phyloP scores from a whole-genome alignment of 2,113 vertebrate genomes.

The Cricetomys ansorgei region DNA sequence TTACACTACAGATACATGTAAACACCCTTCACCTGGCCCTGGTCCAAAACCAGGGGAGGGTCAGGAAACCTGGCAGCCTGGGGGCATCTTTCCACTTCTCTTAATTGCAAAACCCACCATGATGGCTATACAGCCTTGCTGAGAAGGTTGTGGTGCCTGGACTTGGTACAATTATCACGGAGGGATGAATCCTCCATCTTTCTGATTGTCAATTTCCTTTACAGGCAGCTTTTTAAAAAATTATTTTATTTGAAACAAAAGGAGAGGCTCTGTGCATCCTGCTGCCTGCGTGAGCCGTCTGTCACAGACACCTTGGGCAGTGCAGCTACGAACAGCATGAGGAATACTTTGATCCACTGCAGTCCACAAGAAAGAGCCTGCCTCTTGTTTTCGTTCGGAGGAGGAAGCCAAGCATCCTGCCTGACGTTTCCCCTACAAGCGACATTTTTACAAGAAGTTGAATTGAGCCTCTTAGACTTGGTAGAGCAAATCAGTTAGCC shows the following conservation, averaged over 20 bases:
- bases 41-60: not conserved
- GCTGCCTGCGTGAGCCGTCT: slow-evolving; percentile 45
- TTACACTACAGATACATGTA: slow-evolving; percentile 10
- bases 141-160: not conserved
- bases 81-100: not conserved
- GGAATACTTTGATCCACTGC: slow-evolving; percentile 22
- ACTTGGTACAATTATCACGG: slow-evolving; percentile 48
- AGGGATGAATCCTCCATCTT: slow-evolving; percentile 22
- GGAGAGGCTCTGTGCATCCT: not conserved
- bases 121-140: not conserved
- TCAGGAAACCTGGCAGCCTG: no score
- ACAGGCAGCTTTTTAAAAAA: not conserved
- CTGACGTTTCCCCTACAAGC: slow-evolving; percentile 61
- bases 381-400: slow-evolving; percentile 59
- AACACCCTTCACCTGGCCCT: not conserved
- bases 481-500: slow-evolving; percentile 69
- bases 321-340: not conserved
- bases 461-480: slow-evolving; percentile 70
- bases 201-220: slow-evolving; percentile 55
- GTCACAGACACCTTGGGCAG: slow-evolving; percentile 67
- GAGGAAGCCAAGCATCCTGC: slow-evolving; percentile 57
- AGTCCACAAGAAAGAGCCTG: not conserved
- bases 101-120: not conserved
- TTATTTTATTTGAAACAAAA: slow-evolving; percentile 60
- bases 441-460: slow-evolving; percentile 77